Conservation (phyloP, 2,888 invertebrate species). For the Calliscelio sp. region DNA sequence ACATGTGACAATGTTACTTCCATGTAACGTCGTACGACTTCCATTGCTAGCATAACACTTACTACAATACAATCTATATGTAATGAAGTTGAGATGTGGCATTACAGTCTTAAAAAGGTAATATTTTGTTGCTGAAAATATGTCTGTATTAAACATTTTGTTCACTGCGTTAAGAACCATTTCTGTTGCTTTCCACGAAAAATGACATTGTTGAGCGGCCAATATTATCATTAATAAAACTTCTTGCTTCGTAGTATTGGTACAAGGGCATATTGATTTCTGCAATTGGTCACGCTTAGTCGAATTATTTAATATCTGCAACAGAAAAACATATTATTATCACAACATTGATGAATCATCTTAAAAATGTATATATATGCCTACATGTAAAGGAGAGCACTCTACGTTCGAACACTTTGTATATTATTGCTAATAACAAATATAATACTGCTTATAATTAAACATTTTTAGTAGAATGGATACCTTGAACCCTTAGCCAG, state of each 20-base stretch:
- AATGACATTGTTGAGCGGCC: not conserved
- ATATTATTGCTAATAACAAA: too few relatives aligned
- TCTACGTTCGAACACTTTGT: too few relatives aligned
- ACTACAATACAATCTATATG: conserved; percentile 18
- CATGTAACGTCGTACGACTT: not conserved
- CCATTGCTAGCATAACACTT: conserved; percentile 6
- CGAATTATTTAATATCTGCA: too few relatives aligned
- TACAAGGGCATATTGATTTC: not conserved
- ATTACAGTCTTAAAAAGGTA: not conserved
- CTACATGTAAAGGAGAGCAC: conserved; percentile 54
- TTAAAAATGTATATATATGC: too few relatives aligned
- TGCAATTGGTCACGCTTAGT: too few relatives aligned
- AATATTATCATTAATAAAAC: not conserved
- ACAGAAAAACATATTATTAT: too few relatives aligned
- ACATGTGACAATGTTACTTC: not conserved
- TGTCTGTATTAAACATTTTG: not conserved
- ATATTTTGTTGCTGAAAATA: conserved; percentile 19
- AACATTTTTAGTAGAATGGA: conserved; percentile 55
- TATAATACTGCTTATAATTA: too few relatives aligned
- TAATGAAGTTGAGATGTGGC: conserved; percentile 11
- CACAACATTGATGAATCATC: too few relatives aligned
- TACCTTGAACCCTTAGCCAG: too few relatives aligned
- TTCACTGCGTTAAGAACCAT: conserved; percentile 22
- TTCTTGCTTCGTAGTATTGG: not conserved
- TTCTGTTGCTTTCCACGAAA: conserved; percentile 20